Evolutionary conservation across 1,140 invertebrate species (phyloP).

Genomic region (Temnothorax curvispinosus): DNA sequence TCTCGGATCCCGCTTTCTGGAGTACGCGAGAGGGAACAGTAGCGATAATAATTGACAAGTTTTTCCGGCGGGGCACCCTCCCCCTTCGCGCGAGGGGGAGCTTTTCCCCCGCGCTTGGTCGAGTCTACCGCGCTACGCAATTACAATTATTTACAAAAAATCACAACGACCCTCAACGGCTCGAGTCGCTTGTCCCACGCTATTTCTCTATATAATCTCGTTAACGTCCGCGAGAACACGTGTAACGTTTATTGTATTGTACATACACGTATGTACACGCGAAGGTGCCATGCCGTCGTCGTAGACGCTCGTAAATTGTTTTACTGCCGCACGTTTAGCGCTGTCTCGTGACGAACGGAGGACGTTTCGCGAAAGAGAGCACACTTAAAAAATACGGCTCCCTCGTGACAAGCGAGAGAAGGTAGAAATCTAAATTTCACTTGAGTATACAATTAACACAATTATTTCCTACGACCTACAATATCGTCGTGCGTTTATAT

Average conservation of each 20-base stretch:
- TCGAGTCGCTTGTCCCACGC: background rate
- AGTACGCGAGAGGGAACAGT: constrained; percentile 24
- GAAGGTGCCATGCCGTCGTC: constrained; percentile 8
- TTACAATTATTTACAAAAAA: constrained; percentile 73
- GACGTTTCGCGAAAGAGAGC: background rate
- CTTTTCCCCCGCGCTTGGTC: constrained; percentile 14
- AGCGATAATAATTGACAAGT: constrained; percentile 66
- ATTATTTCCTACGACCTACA: background rate
- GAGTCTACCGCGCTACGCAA: constrained; percentile 48
- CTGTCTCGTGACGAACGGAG: background rate
- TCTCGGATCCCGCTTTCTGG: constrained; percentile 10
- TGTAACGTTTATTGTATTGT: constrained; percentile 44
- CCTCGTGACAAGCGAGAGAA: background rate
- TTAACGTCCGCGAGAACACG: constrained; percentile 24
- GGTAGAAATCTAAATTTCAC: background rate
- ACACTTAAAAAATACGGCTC: background rate
- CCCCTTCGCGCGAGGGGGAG: background rate
- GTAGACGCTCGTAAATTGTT: background rate
- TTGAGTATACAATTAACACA: background rate
- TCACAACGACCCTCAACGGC: constrained; percentile 56
- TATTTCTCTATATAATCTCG: constrained; percentile 61
- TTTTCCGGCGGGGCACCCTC: background rate
- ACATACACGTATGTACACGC: background rate
- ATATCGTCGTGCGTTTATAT: background rate
- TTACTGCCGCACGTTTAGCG: background rate